These are phyloP conservation scores for Salvelinus alpinus DNA, from an alignment of 2,113 vertebrate species.

Conservation along the genomic window DNA sequence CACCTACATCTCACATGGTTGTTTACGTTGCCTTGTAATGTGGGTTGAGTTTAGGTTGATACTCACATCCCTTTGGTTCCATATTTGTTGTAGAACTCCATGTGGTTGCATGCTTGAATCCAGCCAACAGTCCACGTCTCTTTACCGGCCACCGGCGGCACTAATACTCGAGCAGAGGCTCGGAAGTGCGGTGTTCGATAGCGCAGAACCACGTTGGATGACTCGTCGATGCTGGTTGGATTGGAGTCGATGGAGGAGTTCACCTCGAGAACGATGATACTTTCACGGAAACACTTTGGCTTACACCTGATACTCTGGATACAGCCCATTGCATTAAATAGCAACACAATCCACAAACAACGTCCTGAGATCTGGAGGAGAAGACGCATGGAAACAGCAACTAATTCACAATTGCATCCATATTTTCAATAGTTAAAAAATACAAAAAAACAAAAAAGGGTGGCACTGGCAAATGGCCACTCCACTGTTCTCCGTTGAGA, in stretches of 20 bases:
- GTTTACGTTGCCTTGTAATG: neutral
- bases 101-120: constrained; percentile 98
- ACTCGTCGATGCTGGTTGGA: constrained; percentile 97
- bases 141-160: constrained; percentile 87
- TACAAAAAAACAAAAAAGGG: constrained; percentile 22
- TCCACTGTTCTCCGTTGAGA: neutral
- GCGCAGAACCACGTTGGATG: constrained; percentile 92
- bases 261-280: constrained; percentile 89
- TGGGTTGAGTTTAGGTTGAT: constrained; percentile 13
- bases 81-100: constrained; percentile 98
- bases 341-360: constrained; percentile 77
- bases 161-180: constrained; percentile 88
- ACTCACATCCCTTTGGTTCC: constrained; percentile 96
- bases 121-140: constrained; percentile 98
- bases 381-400: constrained; percentile 80
- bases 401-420: constrained; percentile 48
- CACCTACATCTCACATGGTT: too few species aligned
- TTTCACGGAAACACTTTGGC: constrained; percentile 94
- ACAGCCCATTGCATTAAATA: constrained; percentile 93
- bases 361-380: constrained; percentile 80
- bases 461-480: neutral
- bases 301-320: constrained; percentile 97
- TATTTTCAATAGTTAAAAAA: constrained; percentile 34
- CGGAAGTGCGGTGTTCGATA: constrained; percentile 97
- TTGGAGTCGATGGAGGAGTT: constrained; percentile 91